Conservation (phyloP, 2,888 invertebrate genomes). For the Trachelus stipa region DNA sequence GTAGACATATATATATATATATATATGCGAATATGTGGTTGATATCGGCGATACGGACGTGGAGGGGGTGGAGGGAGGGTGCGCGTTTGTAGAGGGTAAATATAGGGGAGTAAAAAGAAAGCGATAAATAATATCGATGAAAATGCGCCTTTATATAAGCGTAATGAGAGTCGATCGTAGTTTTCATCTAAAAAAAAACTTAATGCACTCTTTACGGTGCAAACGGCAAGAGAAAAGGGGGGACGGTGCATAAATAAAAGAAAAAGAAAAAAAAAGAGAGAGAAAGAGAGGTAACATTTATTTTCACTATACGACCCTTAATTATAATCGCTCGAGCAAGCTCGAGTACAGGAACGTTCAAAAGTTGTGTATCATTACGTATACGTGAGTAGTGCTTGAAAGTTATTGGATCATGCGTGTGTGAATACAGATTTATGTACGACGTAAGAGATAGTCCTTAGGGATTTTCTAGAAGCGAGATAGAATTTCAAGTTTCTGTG, state of each 20-base stretch:
- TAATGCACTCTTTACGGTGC: slow-evolving; percentile 21
- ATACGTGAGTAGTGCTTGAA: not conserved
- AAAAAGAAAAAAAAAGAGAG: not conserved
- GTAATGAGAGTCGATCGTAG: slow-evolving; percentile 9
- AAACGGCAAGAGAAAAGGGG: not conserved
- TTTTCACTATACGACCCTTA: too few relatives aligned
- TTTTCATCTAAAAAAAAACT: slow-evolving; percentile 10
- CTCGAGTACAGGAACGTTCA: slow-evolving; percentile 35
- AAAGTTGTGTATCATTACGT: slow-evolving; percentile 36
- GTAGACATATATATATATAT: too few relatives aligned
- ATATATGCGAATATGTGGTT: too few relatives aligned
- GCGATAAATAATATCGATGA: slow-evolving; percentile 23
- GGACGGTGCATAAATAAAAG: too few relatives aligned
- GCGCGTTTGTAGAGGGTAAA: too few relatives aligned
- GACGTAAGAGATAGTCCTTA: too few relatives aligned
- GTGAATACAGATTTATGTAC: not conserved
- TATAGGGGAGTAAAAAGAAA: too few relatives aligned
- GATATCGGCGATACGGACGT: too few relatives aligned
- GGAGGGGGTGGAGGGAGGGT: too few relatives aligned
- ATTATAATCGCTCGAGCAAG: too few relatives aligned
- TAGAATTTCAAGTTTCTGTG: too few relatives aligned
- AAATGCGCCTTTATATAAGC: slow-evolving; percentile 18
- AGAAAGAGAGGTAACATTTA: not conserved
- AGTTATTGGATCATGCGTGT: slow-evolving; percentile 1
- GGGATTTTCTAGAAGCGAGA: too few relatives aligned